Conservation (phyloP, 2,113 vertebrate species). For the Polyodon spathula region DNA sequence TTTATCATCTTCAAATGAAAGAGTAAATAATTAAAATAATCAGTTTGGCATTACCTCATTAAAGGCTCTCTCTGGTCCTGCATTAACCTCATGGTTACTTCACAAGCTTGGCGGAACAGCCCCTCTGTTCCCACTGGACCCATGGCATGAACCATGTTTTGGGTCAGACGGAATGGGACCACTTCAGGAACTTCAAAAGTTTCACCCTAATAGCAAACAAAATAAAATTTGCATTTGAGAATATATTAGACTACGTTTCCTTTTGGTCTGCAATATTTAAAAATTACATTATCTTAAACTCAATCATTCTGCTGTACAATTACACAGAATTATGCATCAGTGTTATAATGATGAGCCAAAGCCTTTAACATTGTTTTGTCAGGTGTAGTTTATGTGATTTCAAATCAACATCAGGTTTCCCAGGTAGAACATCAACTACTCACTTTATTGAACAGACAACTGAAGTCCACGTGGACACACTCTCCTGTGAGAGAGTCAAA, state of each 20-base stretch:
- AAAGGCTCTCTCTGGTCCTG: constrained; percentile 89
- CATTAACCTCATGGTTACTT: constrained; percentile 89
- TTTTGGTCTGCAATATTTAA: too few relatives aligned
- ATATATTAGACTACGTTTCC: not conserved
- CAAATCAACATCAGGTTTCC: too few relatives aligned
- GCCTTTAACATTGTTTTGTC: too few relatives aligned
- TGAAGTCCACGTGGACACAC: constrained; percentile 95
- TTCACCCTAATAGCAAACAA: constrained; percentile 69
- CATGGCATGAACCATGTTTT: constrained; percentile 97
- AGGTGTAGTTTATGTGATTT: too few relatives aligned
- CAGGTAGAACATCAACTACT: not conserved
- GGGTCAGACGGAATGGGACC: constrained; percentile 92
- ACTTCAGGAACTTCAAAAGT: constrained; percentile 95
- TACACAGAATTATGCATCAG: too few relatives aligned
- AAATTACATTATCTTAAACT: too few relatives aligned
- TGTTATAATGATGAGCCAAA: not conserved
- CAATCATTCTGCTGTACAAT: too few relatives aligned
- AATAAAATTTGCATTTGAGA: not conserved
- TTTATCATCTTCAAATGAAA: too few relatives aligned
- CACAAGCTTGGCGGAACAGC: constrained; percentile 91
- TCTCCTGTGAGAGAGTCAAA: constrained; percentile 94
- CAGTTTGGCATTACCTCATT: constrained; percentile 66
- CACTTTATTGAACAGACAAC: constrained; percentile 98
- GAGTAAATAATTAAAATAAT: not conserved
- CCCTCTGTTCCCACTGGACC: constrained; percentile 96